phyloP scores from a whole-genome alignment of 2,888 invertebrate species.

The Molorchus minor region DNA sequence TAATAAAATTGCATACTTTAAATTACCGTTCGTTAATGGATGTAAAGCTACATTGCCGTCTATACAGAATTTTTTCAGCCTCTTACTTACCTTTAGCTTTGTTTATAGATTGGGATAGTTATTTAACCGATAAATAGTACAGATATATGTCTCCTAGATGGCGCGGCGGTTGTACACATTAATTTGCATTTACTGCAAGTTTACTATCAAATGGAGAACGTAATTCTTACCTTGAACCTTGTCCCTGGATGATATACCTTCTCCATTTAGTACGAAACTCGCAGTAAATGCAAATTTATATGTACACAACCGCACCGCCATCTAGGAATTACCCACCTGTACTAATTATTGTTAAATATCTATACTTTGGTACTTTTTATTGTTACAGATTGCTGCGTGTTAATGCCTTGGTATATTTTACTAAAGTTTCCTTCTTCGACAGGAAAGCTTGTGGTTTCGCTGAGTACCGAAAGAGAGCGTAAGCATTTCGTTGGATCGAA shows the following conservation, averaged over 20 bases:
- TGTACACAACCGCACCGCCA: conserved; percentile 18
- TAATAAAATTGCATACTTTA: too few species aligned
- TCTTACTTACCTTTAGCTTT: too few species aligned
- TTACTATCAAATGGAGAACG: neutral
- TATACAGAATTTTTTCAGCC: too few species aligned
- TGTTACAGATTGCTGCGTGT: conserved; percentile 78
- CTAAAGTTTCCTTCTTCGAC: conserved; percentile 90
- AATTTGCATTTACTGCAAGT: neutral
- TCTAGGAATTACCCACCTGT: conserved; percentile 68
- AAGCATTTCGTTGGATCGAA: conserved; percentile 71
- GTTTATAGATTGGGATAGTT: too few species aligned
- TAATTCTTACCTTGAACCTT: too few species aligned
- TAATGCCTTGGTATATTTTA: conserved; percentile 79
- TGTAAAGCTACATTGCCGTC: too few species aligned
- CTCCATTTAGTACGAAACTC: conserved; percentile 6
- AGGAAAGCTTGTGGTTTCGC: conserved; percentile 69
- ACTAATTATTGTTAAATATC: too few species aligned
- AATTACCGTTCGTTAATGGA: too few species aligned
- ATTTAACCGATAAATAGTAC: too few species aligned
- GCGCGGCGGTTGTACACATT: too few species aligned
- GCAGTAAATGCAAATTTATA: conserved; percentile 27
- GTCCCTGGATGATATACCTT: too few species aligned
- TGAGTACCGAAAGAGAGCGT: conserved; percentile 68
- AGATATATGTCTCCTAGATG: too few species aligned
- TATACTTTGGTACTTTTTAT: conserved; percentile 89